Evolutionary conservation across 2,797 vertebrate genomes (phyloP).

Genomic region (Setipinna tenuifilis): DNA sequence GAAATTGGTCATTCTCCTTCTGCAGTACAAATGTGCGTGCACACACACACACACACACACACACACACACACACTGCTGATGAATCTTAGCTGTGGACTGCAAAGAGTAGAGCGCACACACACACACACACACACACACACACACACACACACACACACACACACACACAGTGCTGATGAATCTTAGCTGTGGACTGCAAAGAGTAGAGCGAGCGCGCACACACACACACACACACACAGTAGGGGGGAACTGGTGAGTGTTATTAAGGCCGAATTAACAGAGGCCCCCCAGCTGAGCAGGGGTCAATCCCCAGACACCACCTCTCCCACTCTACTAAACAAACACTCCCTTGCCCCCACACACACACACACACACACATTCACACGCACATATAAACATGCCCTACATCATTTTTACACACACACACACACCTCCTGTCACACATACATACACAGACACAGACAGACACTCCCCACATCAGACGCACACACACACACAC

Average conservation of each 20-base stretch:
- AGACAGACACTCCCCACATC: neutral
- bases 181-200: no score
- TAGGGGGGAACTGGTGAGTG: constrained; percentile 3
- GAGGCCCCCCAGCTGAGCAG: constrained; percentile 6
- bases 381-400: neutral
- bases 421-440: neutral
- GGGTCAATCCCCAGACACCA: constrained; percentile 18
- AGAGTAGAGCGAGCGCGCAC: no score
- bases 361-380: neutral
- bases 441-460: neutral
- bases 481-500: neutral
- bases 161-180: no score
- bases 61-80: neutral
- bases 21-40: neutral
- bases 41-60: neutral
- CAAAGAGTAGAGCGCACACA: neutral
- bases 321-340: constrained; percentile 10
- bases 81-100: constrained; percentile 11
- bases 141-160: no score
- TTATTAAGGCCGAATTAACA: constrained; percentile 24
- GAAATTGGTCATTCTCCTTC: constrained; percentile 23
- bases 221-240: constrained; percentile 22
- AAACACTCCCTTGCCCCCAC: constrained; percentile 8
- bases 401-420: neutral
- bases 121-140: no score